phyloP scores from a whole-genome alignment of 2,797 vertebrate species.

The Loris lydekkerianus region DNA sequence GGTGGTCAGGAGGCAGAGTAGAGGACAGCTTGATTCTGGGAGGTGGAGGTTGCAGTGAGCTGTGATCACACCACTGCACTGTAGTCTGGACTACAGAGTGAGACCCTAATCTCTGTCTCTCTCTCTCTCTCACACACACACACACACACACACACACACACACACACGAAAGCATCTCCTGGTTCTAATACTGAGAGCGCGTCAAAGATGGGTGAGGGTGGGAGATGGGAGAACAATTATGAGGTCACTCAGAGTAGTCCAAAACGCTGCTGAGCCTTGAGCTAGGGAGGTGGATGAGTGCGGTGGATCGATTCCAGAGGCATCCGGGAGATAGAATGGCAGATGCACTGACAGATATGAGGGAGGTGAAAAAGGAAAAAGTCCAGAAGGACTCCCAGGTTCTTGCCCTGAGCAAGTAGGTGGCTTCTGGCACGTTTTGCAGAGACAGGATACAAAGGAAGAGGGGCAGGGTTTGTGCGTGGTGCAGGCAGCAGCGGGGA shows the following conservation, averaged over 20 bases:
- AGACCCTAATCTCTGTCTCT: neutral
- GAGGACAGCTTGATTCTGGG: neutral
- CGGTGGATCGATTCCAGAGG: neutral
- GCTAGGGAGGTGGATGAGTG: neutral
- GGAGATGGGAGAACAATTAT: neutral
- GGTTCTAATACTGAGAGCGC: neutral
- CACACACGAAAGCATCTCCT: neutral
- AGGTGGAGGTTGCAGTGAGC: neutral
- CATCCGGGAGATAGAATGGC: neutral
- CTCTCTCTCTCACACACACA: too few relatives aligned
- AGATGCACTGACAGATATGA: neutral
- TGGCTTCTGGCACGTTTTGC: neutral
- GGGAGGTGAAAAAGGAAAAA: neutral
- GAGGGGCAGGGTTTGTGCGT: neutral
- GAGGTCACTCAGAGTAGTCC: neutral
- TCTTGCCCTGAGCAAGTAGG: neutral
- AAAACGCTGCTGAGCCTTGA: neutral
- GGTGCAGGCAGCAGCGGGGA: neutral
- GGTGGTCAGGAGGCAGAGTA: neutral
- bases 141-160: too few relatives aligned
- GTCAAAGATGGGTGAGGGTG: neutral
- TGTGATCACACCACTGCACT: neutral
- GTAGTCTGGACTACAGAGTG: neutral
- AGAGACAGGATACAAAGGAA: neutral
- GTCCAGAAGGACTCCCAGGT: neutral